Base-by-base conservation (phyloP, 2,113 vertebrate species). In the Rana temporaria region DNA sequence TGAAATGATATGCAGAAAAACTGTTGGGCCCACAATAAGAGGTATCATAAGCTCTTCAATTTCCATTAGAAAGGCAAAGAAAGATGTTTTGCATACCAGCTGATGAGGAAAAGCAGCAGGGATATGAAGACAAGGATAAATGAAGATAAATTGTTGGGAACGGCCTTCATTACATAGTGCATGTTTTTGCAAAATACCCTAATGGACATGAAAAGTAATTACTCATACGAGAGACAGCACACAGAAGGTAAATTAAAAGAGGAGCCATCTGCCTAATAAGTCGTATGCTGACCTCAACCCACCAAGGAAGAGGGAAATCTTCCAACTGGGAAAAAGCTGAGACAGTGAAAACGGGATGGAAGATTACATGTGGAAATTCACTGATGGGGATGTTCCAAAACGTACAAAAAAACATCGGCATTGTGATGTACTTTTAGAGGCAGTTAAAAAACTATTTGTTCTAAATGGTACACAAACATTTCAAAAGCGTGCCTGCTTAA, bases 121-220 rank as follows among this genome's bases (percentile, higher is more conserved):
- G 16, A 62, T 75, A 75, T 2, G n/a, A 24, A 3, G 24, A 3
- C 26, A 17, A 56, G 71, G 6, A 74, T 38, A 59, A 38, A 78
- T 78, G 24, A 67, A 66, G 26, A 66, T 64, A 67, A 66, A 67
- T 32, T 1, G 8, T 22, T 22, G 20, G 14, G 34, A 32, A 22
- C 14, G 30, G 18, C 17, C 26, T 63, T 19, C 63, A 65, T 55
- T 78, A 78, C 42, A 53, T 22, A 64, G 65, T 53, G 52, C 38
- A 53, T 55, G 63, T 67, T 57, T 64, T 22, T n/a, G 63, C 60
- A 17, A 67, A 67, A 62, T 65, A 20, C 57, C 42, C 12, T 66
- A 78, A 66, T 67, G 76, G 52, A 52, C 19, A 34, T 56, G 30
- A 67, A 56, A 55, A 67, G 63, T 78, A 67, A 78, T 78, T 78